phyloP scores from a whole-genome alignment of 2,797 vertebrate species.

The Ctenopoma multispine region DNA sequence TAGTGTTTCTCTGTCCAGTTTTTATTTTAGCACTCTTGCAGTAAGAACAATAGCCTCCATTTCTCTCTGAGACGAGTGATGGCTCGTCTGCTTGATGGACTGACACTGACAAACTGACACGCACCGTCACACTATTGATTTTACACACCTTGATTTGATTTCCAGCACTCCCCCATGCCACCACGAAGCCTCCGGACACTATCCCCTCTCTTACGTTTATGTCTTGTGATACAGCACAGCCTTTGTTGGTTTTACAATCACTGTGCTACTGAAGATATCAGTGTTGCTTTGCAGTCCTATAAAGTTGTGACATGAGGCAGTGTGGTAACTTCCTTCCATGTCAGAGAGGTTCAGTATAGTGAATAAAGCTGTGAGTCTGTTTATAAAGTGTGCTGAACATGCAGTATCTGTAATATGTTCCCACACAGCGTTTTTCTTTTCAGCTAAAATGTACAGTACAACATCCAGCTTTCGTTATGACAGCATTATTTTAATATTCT shows the following conservation, averaged over 20 bases:
- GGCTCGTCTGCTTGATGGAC: conserved; percentile 24
- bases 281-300: conserved; percentile 25
- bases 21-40: neutral
- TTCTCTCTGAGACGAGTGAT: conserved; percentile 16
- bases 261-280: conserved; percentile 30
- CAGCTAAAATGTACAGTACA: too few species aligned
- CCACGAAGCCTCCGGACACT: conserved; percentile 24
- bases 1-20: too few species aligned
- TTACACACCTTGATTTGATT: conserved; percentile 44
- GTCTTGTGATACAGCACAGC: conserved; percentile 46
- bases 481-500: too few species aligned
- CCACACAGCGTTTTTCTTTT: too few species aligned
- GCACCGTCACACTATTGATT: conserved; percentile 54
- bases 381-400: conserved; percentile 10
- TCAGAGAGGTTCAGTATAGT: conserved; percentile 22
- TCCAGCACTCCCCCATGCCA: conserved; percentile 24
- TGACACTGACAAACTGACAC: conserved; percentile 27
- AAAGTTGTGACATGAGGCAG: conserved; percentile 34
- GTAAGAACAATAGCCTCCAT: conserved; percentile 7
- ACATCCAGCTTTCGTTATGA: too few species aligned
- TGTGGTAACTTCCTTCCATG: conserved; percentile 26
- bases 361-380: conserved; percentile 23
- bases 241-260: conserved; percentile 46
- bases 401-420: too few species aligned
- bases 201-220: conserved; percentile 49